Evolutionary conservation across 1,140 invertebrate genomes (phyloP).

Genomic region (Apocrypta bakeri): DNA sequence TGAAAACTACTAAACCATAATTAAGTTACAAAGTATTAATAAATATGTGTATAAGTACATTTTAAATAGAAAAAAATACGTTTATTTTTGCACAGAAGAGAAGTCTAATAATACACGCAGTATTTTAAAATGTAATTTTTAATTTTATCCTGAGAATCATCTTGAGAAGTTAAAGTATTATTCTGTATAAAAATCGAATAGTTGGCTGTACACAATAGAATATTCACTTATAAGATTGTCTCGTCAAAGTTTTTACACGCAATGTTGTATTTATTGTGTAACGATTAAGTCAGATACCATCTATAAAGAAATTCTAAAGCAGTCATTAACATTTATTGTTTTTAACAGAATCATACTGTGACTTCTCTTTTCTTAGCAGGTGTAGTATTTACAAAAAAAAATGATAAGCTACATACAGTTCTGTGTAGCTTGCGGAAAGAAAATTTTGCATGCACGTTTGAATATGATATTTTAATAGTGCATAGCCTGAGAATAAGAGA

Average conservation of each 20-base stretch:
- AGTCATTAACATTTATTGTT: not conserved
- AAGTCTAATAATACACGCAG: not conserved
- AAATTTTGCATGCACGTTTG: constrained; percentile 7
- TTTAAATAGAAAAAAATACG: constrained; percentile 13
- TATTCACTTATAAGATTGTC: not conserved
- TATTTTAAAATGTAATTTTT: constrained; percentile 1
- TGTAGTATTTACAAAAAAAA: constrained; percentile 27
- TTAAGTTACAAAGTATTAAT: constrained; percentile 32
- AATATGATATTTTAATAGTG: constrained; percentile 1
- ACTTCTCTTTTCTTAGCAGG: not conserved
- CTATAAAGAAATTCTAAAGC: not conserved
- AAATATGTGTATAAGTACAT: constrained; percentile 34
- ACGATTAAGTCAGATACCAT: not conserved
- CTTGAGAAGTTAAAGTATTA: constrained; percentile 9
- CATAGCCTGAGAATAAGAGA: constrained; percentile 15
- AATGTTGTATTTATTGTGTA: not conserved
- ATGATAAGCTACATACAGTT: not conserved
- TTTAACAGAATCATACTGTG: constrained; percentile 5
- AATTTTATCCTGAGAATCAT: not conserved
- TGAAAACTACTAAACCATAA: constrained; percentile 6
- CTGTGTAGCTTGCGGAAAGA: not conserved
- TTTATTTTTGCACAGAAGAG: not conserved
- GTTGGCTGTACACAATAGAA: constrained; percentile 20
- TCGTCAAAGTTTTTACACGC: not conserved
- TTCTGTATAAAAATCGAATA: constrained; percentile 5